Base-by-base conservation (phyloP, 2,888 invertebrate species). In the Apamea monoglypha region DNA sequence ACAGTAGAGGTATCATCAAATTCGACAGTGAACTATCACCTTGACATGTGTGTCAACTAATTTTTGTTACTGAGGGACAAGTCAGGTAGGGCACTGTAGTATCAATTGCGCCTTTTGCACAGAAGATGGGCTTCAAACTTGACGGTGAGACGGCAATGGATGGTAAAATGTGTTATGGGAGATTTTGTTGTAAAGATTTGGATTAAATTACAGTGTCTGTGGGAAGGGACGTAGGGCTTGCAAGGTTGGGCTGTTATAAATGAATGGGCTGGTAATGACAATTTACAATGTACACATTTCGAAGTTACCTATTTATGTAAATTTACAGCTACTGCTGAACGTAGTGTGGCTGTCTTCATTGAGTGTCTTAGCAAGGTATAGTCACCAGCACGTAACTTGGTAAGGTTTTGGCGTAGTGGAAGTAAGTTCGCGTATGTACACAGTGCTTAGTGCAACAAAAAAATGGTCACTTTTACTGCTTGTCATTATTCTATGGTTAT, bases 1-100 rank as follows among this genome's bases (percentile, higher is more conserved):
- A 69, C 68, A 14, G 25, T 50, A 59, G 18, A 69, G 78, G 72
- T 83, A 78, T 76, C 73, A 82, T 85, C 79, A 77, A 47, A 74
- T 14, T 76, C 32, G 77, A 77, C 77, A 78, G 67, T 82, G 78
- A 84, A 79, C 79, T 64, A 44, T 74, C 61, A 53, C 87, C 86
- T 87, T 89, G 89, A 87, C 88, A 83, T 73, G 66, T 73, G 66
- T 76, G 71, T 74, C 70, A 80, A 79, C 61, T 63, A 56, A 80
- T 76, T 84, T n/a, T 29, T 59, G 63, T 68, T 44, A 61, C 29
- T 76, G 72, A 80, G 67, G 14, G 18, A 83, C 53, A 10, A 61
- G n/a, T 59, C 66, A 68, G n/a, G 36, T 76, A 50, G 32, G 7
- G 3, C 8, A 44, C 18, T 69, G 18, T 18, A 61, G 36, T n/a